phyloP scores from a whole-genome alignment of 2,888 invertebrate species.

The Chesias legatella region DNA sequence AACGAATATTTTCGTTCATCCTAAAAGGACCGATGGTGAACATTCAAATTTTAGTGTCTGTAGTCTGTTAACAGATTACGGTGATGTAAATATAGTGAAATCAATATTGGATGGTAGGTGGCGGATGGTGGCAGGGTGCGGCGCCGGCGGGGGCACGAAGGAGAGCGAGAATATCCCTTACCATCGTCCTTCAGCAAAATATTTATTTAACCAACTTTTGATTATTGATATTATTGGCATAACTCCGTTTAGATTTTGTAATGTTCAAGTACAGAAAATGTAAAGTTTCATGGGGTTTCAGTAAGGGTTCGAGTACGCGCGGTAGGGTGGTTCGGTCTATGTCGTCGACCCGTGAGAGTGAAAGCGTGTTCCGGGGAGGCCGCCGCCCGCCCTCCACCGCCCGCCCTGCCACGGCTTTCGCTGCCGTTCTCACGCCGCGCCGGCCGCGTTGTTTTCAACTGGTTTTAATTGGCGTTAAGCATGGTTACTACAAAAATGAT shows the following conservation, averaged over 20 bases:
- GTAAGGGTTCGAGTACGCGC: conserved; percentile 43
- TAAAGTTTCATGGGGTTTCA: conserved; percentile 12
- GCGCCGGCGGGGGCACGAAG: conserved; percentile 34
- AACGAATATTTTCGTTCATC: too few species aligned
- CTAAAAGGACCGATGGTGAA: too few species aligned
- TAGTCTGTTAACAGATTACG: conserved; percentile 62
- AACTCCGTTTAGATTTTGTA: not conserved
- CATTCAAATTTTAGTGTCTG: conserved; percentile 31
- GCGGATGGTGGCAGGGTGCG: conserved; percentile 61
- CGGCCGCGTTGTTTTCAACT: conserved; percentile 58
- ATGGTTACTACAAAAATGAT: conserved; percentile 7
- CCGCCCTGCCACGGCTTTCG: conserved; percentile 72
- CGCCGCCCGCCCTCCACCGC: conserved; percentile 51
- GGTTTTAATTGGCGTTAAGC: conserved; percentile 48
- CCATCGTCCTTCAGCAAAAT: conserved; percentile 34
- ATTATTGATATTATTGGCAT: too few species aligned
- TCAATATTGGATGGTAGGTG: conserved; percentile 74
- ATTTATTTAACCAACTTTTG: conserved; percentile 11
- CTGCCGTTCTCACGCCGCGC: conserved; percentile 73
- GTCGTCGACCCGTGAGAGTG: conserved; percentile 78
- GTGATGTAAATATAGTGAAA: conserved; percentile 72
- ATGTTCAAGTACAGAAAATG: conserved; percentile 1
- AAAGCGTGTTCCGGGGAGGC: conserved; percentile 75
- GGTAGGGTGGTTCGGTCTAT: conserved; percentile 67
- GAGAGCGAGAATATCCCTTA: conserved; percentile 52